Evolutionary conservation across 2,113 vertebrate species (phyloP), one percentile per base, ranked within the genome.

Genomic region (Spheniscus mendiculus): DNA sequence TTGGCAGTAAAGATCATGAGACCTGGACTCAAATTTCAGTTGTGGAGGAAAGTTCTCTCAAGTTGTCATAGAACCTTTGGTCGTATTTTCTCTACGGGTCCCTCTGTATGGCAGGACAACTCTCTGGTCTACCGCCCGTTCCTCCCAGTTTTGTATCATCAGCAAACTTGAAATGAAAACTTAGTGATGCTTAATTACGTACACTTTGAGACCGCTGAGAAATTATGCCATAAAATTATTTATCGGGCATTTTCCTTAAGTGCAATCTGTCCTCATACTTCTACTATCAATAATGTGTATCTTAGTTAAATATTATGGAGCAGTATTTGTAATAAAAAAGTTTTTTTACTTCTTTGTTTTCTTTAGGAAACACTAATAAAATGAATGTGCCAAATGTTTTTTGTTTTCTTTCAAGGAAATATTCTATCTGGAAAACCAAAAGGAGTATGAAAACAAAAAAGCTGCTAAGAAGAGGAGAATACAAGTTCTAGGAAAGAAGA

Each of bases 401-500:
- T 86, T 81, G 7, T 47, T 81, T 50, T 52, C 15, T 90, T 92
- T 96, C 49, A 87, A 99, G 98, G 98, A 99, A 98, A 99, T 99
- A 66, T 99, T 99, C 97, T 97, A 98, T 11, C 95, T 99, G 65
- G 99, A 99, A 96, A 99, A 98, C 83, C 99, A 99, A 88, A 99
- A 98, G 58, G 99, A 99, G 27, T 98, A 93, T 93, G 99, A 98
- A 97, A 99, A 98, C 98, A 99, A 99, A 98, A 99, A 99, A 72
- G 99, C 99, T 20, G 99, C 99, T 14, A 99, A 99, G 96, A 99
- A 99, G 98, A 98, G 99, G 74, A 98, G 99, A 96, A 97, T 98
- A 36, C 99, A 99, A 49, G 45, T 99, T 40, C 84, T 99, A 73
- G 99, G 99, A 26, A 99, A 99, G 94, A 99, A 99, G 96, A 99